These are phyloP conservation scores for Falcunculus frontatus DNA, from an alignment of 2,113 vertebrate species.

Conservation along the genomic window DNA sequence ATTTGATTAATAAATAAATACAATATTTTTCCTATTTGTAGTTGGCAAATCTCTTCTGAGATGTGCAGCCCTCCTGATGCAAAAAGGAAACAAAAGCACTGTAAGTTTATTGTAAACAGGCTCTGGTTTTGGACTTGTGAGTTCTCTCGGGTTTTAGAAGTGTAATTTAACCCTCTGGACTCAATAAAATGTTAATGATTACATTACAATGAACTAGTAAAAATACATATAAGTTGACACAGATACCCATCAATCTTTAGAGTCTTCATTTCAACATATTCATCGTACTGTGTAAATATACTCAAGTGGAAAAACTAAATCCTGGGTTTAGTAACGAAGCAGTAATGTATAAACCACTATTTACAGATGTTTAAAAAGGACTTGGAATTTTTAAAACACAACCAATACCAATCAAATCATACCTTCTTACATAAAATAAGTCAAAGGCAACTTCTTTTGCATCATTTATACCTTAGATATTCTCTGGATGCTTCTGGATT, in stretches of 20 bases:
- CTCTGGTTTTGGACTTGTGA: background rate
- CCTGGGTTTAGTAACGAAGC: background rate
- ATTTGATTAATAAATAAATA: conserved; percentile 34
- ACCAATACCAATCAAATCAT: background rate
- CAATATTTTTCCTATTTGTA: background rate
- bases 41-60: background rate
- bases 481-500: background rate
- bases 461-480: background rate
- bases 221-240: background rate
- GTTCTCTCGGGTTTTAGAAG: background rate
- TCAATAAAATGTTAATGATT: background rate
- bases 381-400: background rate
- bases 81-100: background rate
- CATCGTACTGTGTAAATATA: background rate
- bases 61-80: background rate
- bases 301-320: background rate
- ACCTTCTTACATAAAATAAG: background rate
- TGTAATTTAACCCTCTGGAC: background rate
- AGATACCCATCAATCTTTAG: background rate
- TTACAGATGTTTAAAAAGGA: background rate
- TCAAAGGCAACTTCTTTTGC: background rate
- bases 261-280: background rate
- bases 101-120: background rate
- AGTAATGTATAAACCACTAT: background rate
- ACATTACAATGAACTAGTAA: background rate